Evolutionary conservation across 2,113 vertebrate genomes (phyloP).

Genomic region (Vimba vimba): DNA sequence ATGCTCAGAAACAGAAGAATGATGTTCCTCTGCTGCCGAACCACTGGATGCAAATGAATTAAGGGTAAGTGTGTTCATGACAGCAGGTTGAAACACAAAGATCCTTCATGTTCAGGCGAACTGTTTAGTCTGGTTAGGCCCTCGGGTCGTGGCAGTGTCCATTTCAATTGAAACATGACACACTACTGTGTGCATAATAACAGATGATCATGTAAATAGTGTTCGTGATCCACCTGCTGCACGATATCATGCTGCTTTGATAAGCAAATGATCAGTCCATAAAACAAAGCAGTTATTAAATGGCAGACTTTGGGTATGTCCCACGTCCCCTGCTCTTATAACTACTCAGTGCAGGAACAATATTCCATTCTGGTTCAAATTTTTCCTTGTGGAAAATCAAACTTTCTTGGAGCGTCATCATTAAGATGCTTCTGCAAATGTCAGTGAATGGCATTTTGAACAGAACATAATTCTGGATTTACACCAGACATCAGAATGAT

Average conservation of each 20-base stretch:
- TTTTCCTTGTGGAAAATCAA: neutral
- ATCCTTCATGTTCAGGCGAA: neutral
- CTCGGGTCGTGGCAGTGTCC: neutral
- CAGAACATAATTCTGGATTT: neutral
- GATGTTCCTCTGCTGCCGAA: slow-evolving; percentile 20
- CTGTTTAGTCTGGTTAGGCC: neutral
- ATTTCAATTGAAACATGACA: slow-evolving; percentile 12
- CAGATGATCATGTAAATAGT: slow-evolving; percentile 23
- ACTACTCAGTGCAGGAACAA: neutral
- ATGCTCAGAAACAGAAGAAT: slow-evolving; percentile 17
- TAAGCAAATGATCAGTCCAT: slow-evolving; percentile 50
- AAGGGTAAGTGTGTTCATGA: slow-evolving; percentile 7
- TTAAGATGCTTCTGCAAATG: slow-evolving; percentile 26
- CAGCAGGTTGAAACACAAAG: slow-evolving; percentile 28
- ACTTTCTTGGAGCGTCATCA: neutral
- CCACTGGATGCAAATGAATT: slow-evolving; percentile 37
- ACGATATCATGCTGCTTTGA: slow-evolving; percentile 39
- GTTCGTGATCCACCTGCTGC: slow-evolving; percentile 17
- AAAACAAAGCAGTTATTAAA: slow-evolving; percentile 44
- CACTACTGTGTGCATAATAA: neutral
- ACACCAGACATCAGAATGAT: neutral
- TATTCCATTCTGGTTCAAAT: slow-evolving; percentile 17
- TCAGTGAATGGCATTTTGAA: slow-evolving; percentile 35
- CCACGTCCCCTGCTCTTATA: neutral
- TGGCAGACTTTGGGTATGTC: slow-evolving; percentile 15